Percentiles rank a stretch among this genome's conserved stretches.
Evolutionary conservation across 2,888 invertebrate species (phyloP).

Genomic region (Trissolcus brochymenae): DNA sequence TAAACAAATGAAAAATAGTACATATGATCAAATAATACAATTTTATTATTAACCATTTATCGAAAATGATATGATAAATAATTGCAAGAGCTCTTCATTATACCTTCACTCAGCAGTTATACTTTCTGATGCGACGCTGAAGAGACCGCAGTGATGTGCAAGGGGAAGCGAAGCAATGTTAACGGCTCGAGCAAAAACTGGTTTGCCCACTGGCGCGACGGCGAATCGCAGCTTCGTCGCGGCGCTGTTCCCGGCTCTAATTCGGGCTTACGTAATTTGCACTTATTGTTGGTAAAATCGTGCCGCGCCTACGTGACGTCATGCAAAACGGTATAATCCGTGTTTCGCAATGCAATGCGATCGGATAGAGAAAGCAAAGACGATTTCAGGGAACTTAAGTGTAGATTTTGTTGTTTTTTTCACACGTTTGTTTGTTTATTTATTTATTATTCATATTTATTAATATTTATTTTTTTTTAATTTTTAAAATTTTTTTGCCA

Average conservation of each 20-base stretch:
- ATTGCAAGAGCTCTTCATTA: neutral
- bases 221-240: constrained; percentile 27
- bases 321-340: constrained; percentile 62
- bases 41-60: neutral
- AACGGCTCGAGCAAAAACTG: constrained; percentile 43
- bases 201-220: constrained; percentile 57
- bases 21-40: no score
- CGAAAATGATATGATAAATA: neutral
- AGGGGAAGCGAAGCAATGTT: constrained; percentile 16
- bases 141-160: neutral
- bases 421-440: no score
- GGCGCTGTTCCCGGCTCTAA: constrained; percentile 37
- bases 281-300: constrained; percentile 54
- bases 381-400: no score
- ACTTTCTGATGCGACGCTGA: no score
- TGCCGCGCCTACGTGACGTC: constrained; percentile 68
- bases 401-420: no score
- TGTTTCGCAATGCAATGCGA: constrained; percentile 19
- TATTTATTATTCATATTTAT: no score
- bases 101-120: no score
- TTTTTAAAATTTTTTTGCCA: no score
- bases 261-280: constrained; percentile 54
- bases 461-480: no score
- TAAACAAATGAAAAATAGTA: no score
- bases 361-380: constrained; percentile 52